Evolutionary conservation across 1,140 invertebrate genomes (phyloP), one percentile per base, ranked within the genome.

Genomic region (Papilio helenus): DNA sequence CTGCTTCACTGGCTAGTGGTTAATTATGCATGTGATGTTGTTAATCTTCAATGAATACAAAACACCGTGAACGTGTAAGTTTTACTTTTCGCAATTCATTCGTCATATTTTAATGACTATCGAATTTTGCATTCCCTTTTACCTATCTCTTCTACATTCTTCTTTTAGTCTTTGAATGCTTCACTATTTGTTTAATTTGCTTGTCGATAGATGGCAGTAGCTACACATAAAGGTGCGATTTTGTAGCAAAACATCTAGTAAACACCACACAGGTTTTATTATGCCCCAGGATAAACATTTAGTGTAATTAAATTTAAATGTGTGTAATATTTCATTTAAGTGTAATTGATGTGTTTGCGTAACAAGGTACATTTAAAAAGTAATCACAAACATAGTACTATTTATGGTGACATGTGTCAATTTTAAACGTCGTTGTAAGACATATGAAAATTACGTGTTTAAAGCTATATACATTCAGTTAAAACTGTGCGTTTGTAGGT

Each of bases 281-380:
- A 68, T 68, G 61, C 61, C 61, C 72, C 61, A 71, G 58, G 73
- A 55, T 80, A 51, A 71, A 72, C 85, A 86, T 88, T 88, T 83
- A 73, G 46, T 79, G 79, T 79, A 44, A 86, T 90, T 87, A 88
- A 81, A 72, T 82, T 81, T 85, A 87, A 90, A 82, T 86, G 81
- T 86, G 80, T 79, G 83, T 82, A 80, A 88, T 90, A 84, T 85
- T 84, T 90, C 87, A 87, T 79, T 86, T 85, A 81, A 51, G 79
- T 76, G 72, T 80, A 83, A 81, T 84, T 86, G 82, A 89, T 83
- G 80, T 23, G 79, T 72, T 55, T 16, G 71, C 72, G 72, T 61
- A 72, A 79, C 79, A 85, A 76, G 80, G 73, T 88, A 55, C 86
- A 80, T 84, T 90, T 90, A 90, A 90, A 90, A 72, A 46, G 85